These are phyloP conservation scores for Copidosoma aretas DNA, from an alignment of 2,888 invertebrate genomes.

Conservation along the genomic window DNA sequence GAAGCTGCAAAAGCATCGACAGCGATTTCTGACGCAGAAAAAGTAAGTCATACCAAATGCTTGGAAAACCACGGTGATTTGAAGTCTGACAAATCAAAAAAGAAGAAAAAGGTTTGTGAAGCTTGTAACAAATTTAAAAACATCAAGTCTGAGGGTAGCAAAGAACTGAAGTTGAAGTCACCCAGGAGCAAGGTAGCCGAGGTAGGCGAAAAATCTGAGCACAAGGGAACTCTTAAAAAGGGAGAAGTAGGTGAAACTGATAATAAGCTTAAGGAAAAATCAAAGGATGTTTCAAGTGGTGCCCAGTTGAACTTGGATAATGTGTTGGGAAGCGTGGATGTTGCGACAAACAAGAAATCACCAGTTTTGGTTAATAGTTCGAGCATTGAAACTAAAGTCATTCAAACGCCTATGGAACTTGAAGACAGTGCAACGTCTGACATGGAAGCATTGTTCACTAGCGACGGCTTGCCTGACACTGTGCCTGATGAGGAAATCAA, in stretches of 20 bases:
- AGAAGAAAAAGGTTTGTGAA: slow-evolving; percentile 34
- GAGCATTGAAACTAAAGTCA: slow-evolving; percentile 14
- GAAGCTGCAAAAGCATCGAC: neutral
- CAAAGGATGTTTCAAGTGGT: neutral
- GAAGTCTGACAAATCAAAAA: slow-evolving; percentile 19
- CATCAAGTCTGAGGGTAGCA: slow-evolving; percentile 54
- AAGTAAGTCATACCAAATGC: slow-evolving; percentile 14
- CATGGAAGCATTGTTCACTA: slow-evolving; percentile 15
- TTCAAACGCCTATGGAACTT: neutral
- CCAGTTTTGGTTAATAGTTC: slow-evolving; percentile 2
- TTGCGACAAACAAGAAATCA: neutral
- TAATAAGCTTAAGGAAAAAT: neutral
- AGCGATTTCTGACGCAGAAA: neutral
- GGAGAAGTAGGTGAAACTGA: slow-evolving; percentile 6
- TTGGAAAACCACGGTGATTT: slow-evolving; percentile 20
- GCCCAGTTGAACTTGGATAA: too few species aligned
- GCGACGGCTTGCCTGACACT: slow-evolving; percentile 44
- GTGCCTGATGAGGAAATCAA: slow-evolving; percentile 43
- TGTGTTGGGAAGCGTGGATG: too few species aligned
- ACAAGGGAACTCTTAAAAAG: slow-evolving; percentile 27
- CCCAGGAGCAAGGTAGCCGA: slow-evolving; percentile 14
- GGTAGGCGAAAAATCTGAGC: slow-evolving; percentile 17
- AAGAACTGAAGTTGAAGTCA: slow-evolving; percentile 53
- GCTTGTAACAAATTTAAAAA: slow-evolving; percentile 49
- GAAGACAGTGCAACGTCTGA: neutral